Evolutionary conservation across 2,113 vertebrate species (phyloP), one percentile per base, ranked within the genome.

Genomic region (Indicator indicator): DNA sequence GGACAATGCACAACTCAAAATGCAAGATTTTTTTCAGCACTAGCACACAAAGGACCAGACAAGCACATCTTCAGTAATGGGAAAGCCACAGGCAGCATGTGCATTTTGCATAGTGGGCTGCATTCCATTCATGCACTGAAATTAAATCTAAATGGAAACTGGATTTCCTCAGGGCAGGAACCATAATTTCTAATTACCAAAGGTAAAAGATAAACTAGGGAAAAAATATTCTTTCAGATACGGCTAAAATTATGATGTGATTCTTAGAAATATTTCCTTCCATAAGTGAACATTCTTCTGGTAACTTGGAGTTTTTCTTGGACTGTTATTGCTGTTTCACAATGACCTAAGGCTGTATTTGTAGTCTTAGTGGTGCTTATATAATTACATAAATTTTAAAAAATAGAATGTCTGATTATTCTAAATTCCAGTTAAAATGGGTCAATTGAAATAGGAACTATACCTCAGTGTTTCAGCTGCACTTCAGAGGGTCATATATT

Each of bases 161-260:
- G 23, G 80, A 95, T 91, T 86, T 97, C 87, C 92, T 95, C 91
- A 71, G 50, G 95, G 89, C 94, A 89, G 87, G 91, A 85, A 71
- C 71, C 63, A 65, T 94, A 93, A 94, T 73, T 95, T 96, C 95
- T 96, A 96, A 95, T 94, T 87, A 88, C 81, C 78, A 76, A 96
- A 97, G 95, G 89, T 87, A 96, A 90, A 96, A 96, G 83, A 96
- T 95, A 95, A 97, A 93, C 84, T 94, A 89, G 80, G 91, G 80
- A 75, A 89, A 70, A 83, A 70, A 46, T 54, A 85, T 42, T 90
- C 58, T 80, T 96, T 94, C 83, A 93, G 96, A 95, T 65, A 77
- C 4, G 14, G 68, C 83, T 95, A 86, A 90, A 95, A 95, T 91
- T 89, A 96, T 81, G 56, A 93, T 93, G 82, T 95, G 73, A 89